A percentile compares a stretch with the other conserved stretches of the same genome.
Conservation (phyloP, 1,140 invertebrate genomes). For the Neoseiulus cucumeris region DNA sequence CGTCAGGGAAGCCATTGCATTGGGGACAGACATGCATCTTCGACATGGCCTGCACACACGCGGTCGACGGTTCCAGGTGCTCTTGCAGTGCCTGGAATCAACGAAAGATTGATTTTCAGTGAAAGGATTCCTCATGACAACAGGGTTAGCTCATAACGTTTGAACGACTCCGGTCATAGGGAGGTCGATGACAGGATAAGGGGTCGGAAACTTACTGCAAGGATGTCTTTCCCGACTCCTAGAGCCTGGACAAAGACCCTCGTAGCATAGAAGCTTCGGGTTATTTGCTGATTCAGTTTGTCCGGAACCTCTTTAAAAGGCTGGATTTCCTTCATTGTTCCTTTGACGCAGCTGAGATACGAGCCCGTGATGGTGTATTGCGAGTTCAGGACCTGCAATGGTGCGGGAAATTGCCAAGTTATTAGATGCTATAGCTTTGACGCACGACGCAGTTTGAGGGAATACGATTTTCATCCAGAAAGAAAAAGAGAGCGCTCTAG, state of each 20-base stretch:
- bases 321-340: slow-evolving; percentile 73
- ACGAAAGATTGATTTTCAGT: background rate
- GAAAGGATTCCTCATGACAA: background rate
- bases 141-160: background rate
- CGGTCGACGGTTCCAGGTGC: slow-evolving; percentile 37
- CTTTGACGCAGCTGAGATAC: slow-evolving; percentile 61
- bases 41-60: slow-evolving; percentile 54
- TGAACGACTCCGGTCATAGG: background rate
- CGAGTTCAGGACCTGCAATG: slow-evolving; percentile 48
- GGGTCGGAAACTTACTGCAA: slow-evolving; percentile 14
- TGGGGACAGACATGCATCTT: slow-evolving; percentile 65
- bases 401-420: background rate
- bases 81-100: background rate
- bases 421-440: too few species aligned
- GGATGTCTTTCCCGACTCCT: slow-evolving; percentile 52
- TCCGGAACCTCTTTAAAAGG: slow-evolving; percentile 83
- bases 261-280: slow-evolving; percentile 78
- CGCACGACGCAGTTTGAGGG: too few species aligned
- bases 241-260: slow-evolving; percentile 76
- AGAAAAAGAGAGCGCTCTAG: too few species aligned
- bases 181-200: too few species aligned
- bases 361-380: slow-evolving; percentile 68
- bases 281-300: slow-evolving; percentile 66
- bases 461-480: too few species aligned
- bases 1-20: slow-evolving; percentile 47